phyloP scores from a whole-genome alignment of 2,888 invertebrate genomes.

The Drosophila emarginata region DNA sequence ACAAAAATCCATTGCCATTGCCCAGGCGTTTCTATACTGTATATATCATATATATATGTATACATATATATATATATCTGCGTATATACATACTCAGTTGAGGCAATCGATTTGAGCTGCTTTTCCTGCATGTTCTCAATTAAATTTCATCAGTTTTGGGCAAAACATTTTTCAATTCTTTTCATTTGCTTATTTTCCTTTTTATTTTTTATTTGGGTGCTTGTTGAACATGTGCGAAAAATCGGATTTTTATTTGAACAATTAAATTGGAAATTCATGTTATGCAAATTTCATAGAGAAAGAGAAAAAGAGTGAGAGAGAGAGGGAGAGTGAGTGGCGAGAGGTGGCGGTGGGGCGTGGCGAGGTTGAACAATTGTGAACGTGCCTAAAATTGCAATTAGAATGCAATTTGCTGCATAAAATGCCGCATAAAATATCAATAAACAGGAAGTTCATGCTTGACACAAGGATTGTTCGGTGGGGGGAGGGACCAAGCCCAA shows the following conservation, averaged over 20 bases:
- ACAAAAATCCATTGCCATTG: slow-evolving; percentile 34
- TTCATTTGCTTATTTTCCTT: slow-evolving; percentile 1
- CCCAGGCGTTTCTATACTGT: background rate
- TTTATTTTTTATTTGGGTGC: background rate
- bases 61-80: background rate
- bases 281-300: slow-evolving; percentile 61
- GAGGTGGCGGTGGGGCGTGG: background rate
- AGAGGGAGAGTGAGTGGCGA: background rate
- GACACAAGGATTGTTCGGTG: slow-evolving; percentile 2
- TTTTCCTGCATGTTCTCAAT: slow-evolving; percentile 45
- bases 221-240: slow-evolving; percentile 28
- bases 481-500: background rate
- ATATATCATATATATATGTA: background rate
- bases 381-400: slow-evolving; percentile 74
- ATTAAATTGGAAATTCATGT: slow-evolving; percentile 65
- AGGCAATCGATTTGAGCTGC: slow-evolving; percentile 5
- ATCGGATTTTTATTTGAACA: slow-evolving; percentile 39
- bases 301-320: no score
- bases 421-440: slow-evolving; percentile 72
- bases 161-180: slow-evolving; percentile 32
- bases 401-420: slow-evolving; percentile 55
- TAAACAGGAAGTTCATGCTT: slow-evolving; percentile 61
- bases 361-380: slow-evolving; percentile 31
- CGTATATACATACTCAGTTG: background rate
- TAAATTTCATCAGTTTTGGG: slow-evolving; percentile 27